Evolutionary conservation across 2,888 invertebrate genomes (phyloP).

Genomic region (Aleiodes leptofemur): DNA sequence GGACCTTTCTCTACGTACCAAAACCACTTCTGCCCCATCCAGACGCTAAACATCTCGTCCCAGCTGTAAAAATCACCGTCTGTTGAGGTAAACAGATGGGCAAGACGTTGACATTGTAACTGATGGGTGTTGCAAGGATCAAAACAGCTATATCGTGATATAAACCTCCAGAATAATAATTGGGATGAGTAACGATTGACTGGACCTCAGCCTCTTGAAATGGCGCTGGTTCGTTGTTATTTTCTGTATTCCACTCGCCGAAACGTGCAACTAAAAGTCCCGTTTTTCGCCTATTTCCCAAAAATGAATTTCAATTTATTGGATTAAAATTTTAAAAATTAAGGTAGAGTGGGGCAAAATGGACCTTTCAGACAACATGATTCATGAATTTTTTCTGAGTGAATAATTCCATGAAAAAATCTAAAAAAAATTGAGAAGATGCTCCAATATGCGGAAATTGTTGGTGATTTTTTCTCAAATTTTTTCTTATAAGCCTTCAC

Average conservation of each 20-base stretch:
- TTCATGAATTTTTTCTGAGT: too few species aligned
- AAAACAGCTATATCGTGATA: conserved; percentile 87
- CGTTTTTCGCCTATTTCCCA: conserved; percentile 57
- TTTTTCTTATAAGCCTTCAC: too few species aligned
- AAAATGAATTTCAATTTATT: conserved; percentile 2
- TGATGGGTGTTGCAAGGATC: conserved; percentile 80
- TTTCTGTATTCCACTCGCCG: conserved; percentile 89
- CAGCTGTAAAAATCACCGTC: conserved; percentile 73
- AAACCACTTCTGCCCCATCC: conserved; percentile 87
- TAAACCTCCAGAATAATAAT: conserved; percentile 81
- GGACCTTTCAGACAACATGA: too few species aligned
- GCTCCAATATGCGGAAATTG: too few species aligned
- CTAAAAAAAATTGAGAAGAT: too few species aligned
- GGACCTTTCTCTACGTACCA: conserved; percentile 72
- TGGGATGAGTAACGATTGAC: conserved; percentile 79
- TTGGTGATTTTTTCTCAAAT: too few species aligned
- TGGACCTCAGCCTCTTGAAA: conserved; percentile 82
- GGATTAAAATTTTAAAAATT: not conserved
- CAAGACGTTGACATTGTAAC: conserved; percentile 81
- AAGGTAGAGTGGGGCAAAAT: too few species aligned
- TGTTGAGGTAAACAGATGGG: conserved; percentile 82
- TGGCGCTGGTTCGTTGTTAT: conserved; percentile 80
- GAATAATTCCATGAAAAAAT: too few species aligned
- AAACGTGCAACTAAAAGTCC: conserved; percentile 78
- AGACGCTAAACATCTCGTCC: conserved; percentile 80